Percentiles rank a stretch among this genome's conserved stretches.
These are phyloP conservation scores for Cotesia typhae DNA, from an alignment of 1,140 invertebrate species.

Conservation along the genomic window DNA sequence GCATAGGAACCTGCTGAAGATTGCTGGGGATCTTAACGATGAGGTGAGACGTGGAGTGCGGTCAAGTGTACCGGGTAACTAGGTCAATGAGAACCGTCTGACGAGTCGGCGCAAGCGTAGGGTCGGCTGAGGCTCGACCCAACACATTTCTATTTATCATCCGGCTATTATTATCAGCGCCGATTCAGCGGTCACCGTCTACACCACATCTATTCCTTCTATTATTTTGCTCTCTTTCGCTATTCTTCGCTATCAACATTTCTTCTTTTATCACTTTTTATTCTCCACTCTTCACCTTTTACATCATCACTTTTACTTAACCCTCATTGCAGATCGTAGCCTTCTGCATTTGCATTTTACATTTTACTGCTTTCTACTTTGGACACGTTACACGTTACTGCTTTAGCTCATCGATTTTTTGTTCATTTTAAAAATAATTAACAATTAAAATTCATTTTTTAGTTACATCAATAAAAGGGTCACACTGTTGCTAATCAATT, in stretches of 20 bases:
- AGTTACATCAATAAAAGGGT: no score
- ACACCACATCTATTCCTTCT: neutral
- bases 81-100: conserved; percentile 61
- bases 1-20: neutral
- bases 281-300: neutral
- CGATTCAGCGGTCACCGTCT: conserved; percentile 12
- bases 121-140: neutral
- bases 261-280: neutral
- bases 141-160: conserved; percentile 13
- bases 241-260: neutral
- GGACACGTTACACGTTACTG: neutral
- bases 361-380: neutral
- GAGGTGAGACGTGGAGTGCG: conserved; percentile 49
- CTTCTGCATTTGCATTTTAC: neutral
- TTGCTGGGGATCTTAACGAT: conserved; percentile 38
- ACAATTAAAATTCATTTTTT: no score
- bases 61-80: conserved; percentile 66
- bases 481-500: no score
- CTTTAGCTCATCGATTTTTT: no score
- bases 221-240: neutral
- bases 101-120: conserved; percentile 51
- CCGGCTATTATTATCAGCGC: conserved; percentile 9
- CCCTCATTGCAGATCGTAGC: no score
- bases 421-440: no score
- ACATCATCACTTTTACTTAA: neutral